Conservation (phyloP, 2,113 vertebrate species). For the Dipodomys spectabilis region DNA sequence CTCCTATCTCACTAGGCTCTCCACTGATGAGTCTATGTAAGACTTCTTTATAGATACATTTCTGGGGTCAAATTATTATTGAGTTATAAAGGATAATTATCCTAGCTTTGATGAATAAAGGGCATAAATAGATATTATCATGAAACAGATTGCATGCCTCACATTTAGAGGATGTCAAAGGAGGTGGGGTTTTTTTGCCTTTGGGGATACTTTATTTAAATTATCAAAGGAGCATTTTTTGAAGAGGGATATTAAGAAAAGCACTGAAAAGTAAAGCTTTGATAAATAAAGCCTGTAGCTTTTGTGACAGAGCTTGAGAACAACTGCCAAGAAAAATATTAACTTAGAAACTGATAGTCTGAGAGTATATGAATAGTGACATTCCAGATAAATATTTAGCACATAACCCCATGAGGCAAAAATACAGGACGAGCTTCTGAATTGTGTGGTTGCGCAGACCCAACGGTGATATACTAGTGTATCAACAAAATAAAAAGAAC, state of each 20-base stretch:
- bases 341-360: conserved; percentile 63
- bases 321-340: conserved; percentile 74
- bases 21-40: not conserved
- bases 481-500: conserved; percentile 63
- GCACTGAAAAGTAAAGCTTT: conserved; percentile 23
- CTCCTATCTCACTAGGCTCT: not conserved
- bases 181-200: not conserved
- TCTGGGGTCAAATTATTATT: conserved; percentile 3
- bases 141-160: conserved; percentile 8
- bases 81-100: not conserved
- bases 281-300: conserved; percentile 52
- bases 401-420: conserved; percentile 32
- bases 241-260: conserved; percentile 59
- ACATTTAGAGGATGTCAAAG: not conserved
- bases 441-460: conserved; percentile 16
- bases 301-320: conserved; percentile 40
- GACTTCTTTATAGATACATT: not conserved
- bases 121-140: conserved; percentile 21
- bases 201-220: conserved; percentile 44
- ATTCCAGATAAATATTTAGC: conserved; percentile 72
- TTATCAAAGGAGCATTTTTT: conserved; percentile 63
- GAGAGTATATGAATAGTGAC: conserved; percentile 58
- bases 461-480: conserved; percentile 9
- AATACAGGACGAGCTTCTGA: conserved; percentile 38
- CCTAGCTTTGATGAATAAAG: not conserved